Evolutionary conservation across 2,797 vertebrate genomes (phyloP), one percentile per base, ranked within the genome.

Genomic region (Apodemus agrarius): DNA sequence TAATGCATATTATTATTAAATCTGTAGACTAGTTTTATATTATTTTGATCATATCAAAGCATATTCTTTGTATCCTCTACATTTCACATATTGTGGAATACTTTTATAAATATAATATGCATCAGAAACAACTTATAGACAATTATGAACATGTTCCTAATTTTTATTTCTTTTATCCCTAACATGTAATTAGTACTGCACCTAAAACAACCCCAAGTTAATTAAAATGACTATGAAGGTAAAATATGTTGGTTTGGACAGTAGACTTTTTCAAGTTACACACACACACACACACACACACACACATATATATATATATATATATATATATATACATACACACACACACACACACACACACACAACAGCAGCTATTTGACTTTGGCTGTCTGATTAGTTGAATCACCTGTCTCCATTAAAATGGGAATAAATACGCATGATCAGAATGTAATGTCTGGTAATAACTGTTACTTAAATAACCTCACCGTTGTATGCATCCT

Each of bases 1-100:
- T n/a, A n/a, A n/a, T n/a, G n/a, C n/a, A n/a, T n/a, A n/a, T n/a
- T 52, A 90, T 82, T 57, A 65, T 93, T 61, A 89, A 93, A 61
- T 37, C 19, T 61, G n/a, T 69, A 19, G 37, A 59, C 37, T 92
- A 16, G 2, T 34, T 61, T 31, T 26, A 65, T 2, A 34, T 43
- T 65, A 65, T 65, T 84, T 59, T 85, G 29, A 31, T 13, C 3
- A 83, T 34, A 59, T 49, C 8, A 80, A 74, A 67, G 37, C 54
- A 19, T 2, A 31, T 67, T 34, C 3, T 9, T 75, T n/a, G 46
- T 89, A 89, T 79, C n/a, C 57, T 81, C 3, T 17, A 69, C 11
- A 81, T 84, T 46, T 16, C 43, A 61, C 40, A 91, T 82, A 80
- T 43, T 52, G 67, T 83, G 29, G 83, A 79, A 92, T 76, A 14